Evolutionary conservation across 2,888 invertebrate genomes (phyloP).

Genomic region (Tenthredo livida): DNA sequence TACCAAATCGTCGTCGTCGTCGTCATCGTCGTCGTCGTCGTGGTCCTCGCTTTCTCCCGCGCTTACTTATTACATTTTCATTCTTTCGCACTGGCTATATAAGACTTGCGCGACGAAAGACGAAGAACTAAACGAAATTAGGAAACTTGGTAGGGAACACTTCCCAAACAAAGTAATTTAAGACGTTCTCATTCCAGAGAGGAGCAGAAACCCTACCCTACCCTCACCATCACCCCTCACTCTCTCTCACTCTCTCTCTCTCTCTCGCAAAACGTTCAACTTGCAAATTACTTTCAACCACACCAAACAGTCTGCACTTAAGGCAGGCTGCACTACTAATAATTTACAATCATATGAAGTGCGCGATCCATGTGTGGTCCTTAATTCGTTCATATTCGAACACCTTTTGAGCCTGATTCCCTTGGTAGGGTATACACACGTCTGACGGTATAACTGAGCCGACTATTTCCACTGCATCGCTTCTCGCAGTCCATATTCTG

Average conservation of each 20-base stretch:
- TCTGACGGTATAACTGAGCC: neutral
- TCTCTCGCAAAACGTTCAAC: conserved; percentile 16
- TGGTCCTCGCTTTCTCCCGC: neutral
- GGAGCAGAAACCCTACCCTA: neutral
- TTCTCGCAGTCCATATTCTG: neutral
- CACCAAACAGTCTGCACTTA: neutral
- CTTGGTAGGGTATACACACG: too few species aligned
- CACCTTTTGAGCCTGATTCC: neutral
- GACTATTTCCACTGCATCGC: neutral
- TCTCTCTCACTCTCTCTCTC: neutral
- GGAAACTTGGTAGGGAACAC: conserved; percentile 47
- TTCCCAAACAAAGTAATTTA: conserved; percentile 50
- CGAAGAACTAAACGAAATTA: conserved; percentile 41
- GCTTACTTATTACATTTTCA: conserved; percentile 36
- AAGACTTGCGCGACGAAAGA: neutral
- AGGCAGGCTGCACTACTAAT: neutral
- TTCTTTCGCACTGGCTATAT: conserved; percentile 4
- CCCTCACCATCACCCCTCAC: neutral
- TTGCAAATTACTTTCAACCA: conserved; percentile 44
- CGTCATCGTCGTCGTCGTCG: too few species aligned
- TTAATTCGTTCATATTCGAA: neutral
- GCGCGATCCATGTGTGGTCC: too few species aligned
- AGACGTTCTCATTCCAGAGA: conserved; percentile 14
- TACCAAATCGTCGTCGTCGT: too few species aligned
- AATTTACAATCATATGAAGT: neutral